phyloP scores from a whole-genome alignment of 2,797 vertebrate genomes.

The Alosa sapidissima region DNA sequence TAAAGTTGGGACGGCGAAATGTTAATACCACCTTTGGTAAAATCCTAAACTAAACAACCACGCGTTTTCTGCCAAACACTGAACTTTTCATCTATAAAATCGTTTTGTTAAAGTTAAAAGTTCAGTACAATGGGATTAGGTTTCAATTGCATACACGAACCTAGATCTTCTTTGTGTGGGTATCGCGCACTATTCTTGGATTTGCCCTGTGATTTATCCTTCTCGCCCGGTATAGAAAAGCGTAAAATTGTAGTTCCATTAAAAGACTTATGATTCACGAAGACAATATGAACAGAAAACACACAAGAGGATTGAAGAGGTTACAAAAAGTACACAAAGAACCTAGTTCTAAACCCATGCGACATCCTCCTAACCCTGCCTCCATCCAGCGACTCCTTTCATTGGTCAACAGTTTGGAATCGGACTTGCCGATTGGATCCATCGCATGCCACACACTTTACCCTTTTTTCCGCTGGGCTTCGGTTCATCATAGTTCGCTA shows the following conservation, averaged over 20 bases:
- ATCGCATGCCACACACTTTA: constrained; percentile 9
- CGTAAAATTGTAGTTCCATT: neutral
- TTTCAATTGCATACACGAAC: neutral
- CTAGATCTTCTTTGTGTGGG: neutral
- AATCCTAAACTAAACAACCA: neutral
- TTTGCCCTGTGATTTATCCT: neutral
- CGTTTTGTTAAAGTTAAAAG: neutral
- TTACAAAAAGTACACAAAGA: constrained; percentile 49
- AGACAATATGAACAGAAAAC: neutral
- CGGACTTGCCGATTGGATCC: constrained; percentile 36
- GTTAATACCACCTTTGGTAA: neutral
- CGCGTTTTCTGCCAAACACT: neutral
- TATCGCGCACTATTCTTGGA: neutral
- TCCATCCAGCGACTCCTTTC: neutral
- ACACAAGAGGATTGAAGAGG: neutral
- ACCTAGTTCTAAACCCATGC: constrained; percentile 32
- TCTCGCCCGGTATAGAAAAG: neutral
- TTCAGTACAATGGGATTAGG: neutral
- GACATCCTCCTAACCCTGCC: constrained; percentile 30
- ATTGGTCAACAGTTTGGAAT: constrained; percentile 36
- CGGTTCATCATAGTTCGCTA: neutral
- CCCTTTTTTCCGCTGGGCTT: neutral
- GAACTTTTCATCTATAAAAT: neutral
- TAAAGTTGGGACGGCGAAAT: neutral
- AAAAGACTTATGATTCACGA: neutral